Conservation (phyloP, 2,888 invertebrate genomes). For the Chelonus formosanus region DNA sequence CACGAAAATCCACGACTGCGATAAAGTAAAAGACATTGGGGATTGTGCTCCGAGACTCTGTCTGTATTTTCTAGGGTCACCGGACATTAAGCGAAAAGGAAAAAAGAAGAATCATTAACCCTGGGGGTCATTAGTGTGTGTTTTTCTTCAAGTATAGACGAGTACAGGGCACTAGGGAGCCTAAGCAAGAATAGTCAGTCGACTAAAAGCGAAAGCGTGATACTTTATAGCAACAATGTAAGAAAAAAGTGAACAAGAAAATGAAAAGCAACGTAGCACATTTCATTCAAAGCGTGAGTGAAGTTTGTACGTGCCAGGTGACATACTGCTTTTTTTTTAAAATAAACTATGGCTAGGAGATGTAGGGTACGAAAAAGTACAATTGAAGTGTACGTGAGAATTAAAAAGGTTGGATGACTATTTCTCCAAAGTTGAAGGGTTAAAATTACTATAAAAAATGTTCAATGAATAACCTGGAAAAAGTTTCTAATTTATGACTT, state of each 20-base stretch:
- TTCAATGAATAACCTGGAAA: too few relatives aligned
- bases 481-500: too few relatives aligned
- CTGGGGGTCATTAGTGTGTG: conserved; percentile 47
- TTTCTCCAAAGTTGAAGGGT: conserved; percentile 2
- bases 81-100: conserved; percentile 26
- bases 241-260: conserved; percentile 34
- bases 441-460: too few relatives aligned
- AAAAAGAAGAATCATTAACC: conserved; percentile 50
- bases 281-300: conserved; percentile 33
- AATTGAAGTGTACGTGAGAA: conserved; percentile 12
- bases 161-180: conserved; percentile 11
- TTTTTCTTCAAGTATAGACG: conserved; percentile 35
- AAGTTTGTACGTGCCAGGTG: conserved; percentile 41
- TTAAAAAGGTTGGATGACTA: conserved; percentile 27
- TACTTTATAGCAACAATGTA: conserved; percentile 2
- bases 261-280: conserved; percentile 37
- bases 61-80: conserved; percentile 30
- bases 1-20: conserved; percentile 1
- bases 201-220: neutral
- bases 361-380: conserved; percentile 1
- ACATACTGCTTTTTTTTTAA: conserved; percentile 36
- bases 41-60: conserved; percentile 14
- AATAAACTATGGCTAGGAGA: conserved; percentile 23
- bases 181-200: neutral
- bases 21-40: conserved; percentile 15